Conservation (phyloP, 2,797 vertebrate genomes). For the Falco concolor region DNA sequence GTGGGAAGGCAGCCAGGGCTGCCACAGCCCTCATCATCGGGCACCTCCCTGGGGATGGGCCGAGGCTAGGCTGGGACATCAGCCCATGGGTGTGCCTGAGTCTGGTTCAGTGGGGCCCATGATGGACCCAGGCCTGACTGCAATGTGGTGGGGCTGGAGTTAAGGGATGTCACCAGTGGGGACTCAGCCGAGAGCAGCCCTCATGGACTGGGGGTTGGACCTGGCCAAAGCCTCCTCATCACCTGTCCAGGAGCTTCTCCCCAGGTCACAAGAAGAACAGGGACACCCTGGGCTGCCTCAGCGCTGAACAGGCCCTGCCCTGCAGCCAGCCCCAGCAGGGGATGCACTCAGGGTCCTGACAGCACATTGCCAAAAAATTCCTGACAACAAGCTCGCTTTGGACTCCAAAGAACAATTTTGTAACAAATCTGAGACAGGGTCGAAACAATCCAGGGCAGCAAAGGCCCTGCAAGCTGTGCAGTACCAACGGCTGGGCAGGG, state of each 20-base stretch:
- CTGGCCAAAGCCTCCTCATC: background rate
- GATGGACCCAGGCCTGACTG: background rate
- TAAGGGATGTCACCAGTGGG: background rate
- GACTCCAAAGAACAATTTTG: background rate
- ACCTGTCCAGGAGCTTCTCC: background rate
- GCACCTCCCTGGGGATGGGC: background rate
- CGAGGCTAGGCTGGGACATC: accelerated
- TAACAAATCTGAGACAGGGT: background rate
- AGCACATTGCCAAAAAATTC: background rate
- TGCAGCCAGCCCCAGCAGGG: background rate
- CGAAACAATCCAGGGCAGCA: background rate
- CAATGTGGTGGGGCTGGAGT: accelerated
- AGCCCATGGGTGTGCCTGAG: accelerated
- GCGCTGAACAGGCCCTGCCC: background rate
- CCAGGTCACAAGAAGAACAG: too few species aligned
- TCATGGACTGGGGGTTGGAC: accelerated
- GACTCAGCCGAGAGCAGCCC: background rate
- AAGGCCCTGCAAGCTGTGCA: background rate
- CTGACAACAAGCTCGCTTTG: background rate
- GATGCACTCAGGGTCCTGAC: background rate
- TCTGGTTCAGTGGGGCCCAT: background rate
- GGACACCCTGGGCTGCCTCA: accelerated
- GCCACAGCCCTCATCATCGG: background rate
- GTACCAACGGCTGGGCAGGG: background rate
- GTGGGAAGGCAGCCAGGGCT: background rate